Evolutionary conservation across 2,113 vertebrate genomes (phyloP), one percentile per base, ranked within the genome.

Genomic region (Cyprinus carpio): DNA sequence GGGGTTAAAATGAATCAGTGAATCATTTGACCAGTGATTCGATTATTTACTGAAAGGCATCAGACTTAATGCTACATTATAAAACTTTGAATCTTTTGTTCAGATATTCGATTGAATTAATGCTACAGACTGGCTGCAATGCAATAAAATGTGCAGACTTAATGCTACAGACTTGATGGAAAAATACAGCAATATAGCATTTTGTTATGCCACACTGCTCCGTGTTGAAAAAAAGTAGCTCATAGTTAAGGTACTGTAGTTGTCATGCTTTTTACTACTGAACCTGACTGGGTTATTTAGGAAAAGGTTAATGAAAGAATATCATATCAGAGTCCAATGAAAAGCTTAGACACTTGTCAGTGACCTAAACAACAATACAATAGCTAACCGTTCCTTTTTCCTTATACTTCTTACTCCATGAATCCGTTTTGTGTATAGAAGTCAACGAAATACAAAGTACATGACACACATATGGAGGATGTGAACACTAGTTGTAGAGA

Each of bases 401-500:
- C 20, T 9, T 2, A 7, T 72, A 6, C 20, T 7, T 43, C 25
- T 74, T 16, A 49, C 23, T 27, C n/a, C 72, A 75, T 9, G n/a
- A 75, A 25, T 72, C 18, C 18, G 23, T 71, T 71, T 71, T 40
- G 71, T 15, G 64, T 67, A 31, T 29, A 34, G 8, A 37, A 40
- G 67, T 71, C 67, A n/a, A 5, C 11, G 8, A 72, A 72, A 34
- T 72, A 40, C 18, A 71, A 71, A 40, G 20, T 23, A 71, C 69
- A 72, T n/a, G 20, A 72, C 18, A 11, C 20, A 23, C 34, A 72
- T 72, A 34, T 72, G 34, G 20, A 72, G 69, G 34, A 72, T 11
- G 20, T 72, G 37, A 40, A 72, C 69, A 75, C 74, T 75, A 85
- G 86, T 87, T 34, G 25, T 15, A 62, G 13, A 75, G 43, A 78